Evolutionary conservation across 2,113 vertebrate genomes (phyloP), one percentile per base, ranked within the genome.

Genomic region (Pogonocichla stellata): DNA sequence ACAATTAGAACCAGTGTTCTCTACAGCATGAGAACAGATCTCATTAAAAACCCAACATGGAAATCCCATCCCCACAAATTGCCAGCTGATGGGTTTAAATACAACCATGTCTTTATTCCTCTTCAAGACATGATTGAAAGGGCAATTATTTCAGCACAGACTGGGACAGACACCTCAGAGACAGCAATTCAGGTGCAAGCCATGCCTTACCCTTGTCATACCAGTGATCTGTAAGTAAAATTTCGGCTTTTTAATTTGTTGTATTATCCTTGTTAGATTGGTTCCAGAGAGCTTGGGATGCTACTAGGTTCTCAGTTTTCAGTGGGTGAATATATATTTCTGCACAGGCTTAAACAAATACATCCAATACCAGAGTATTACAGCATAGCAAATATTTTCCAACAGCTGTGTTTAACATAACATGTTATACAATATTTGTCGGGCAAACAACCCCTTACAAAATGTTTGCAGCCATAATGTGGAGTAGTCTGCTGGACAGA

Each of bases 71-170:
- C 97, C 19, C 97, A 97, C 65, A 98, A 51, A 61, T 42, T 98
- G n/a, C 98, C 98, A 19, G 93, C 97, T 6, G 85, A 84, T 9
- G 97, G 96, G 4, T 98, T 98, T 93, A 98, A 96, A 67, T 98
- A 98, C 33, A 98, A 98, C 71, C 96, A 98, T n/a, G 58, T 98
- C 38, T 98, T 98, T 57, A 81, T 96, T 61, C 98, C 97, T 19
- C 77, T 98, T 72, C 98, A 98, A 98, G 98, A 98, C 38, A 97
- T 98, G 97, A 96, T 98, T 7, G 98, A 98, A 74, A 97, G 95
- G 29, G 98, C 98, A 64, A 97, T 98, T 75, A 75, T 98, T 89
- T 82, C 54, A 43, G 86, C 95, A 24, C 97, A 98, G 51, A 97
- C 97, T 13, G 97, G 97, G 31, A 88, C 33, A 66, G 93, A 97